Conservation (phyloP, 2,797 vertebrate species). For the Enteromius radiatus region DNA sequence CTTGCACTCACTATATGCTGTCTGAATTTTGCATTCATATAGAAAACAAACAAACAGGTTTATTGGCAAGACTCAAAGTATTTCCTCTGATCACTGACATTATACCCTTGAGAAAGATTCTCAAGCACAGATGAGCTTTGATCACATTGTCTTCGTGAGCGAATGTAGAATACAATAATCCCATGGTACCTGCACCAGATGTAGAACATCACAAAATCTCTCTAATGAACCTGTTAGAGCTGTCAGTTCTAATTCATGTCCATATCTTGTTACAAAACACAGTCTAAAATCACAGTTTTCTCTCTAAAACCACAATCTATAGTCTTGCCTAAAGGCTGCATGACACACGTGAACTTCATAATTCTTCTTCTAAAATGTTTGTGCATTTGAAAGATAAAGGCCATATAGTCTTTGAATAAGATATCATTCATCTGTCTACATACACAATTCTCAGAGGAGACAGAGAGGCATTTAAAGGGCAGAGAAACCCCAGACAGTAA, state of each 20-base stretch:
- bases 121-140: conserved; percentile 13
- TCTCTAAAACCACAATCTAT: conserved; percentile 3
- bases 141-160: conserved; percentile 4
- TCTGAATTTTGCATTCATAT: not conserved
- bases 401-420: conserved; percentile 17
- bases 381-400: conserved; percentile 14
- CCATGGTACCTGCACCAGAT: not conserved
- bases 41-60: not conserved
- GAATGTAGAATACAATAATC: not conserved
- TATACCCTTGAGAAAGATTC: not conserved
- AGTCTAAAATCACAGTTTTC: not conserved
- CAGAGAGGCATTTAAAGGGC: conserved; percentile 39
- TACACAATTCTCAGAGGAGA: conserved; percentile 9
- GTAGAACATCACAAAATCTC: conserved; percentile 8
- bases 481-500: conserved; percentile 19
- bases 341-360: not conserved
- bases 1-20: not conserved
- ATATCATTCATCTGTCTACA: conserved; percentile 7
- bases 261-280: not conserved
- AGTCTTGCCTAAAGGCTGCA: not conserved
- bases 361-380: conserved; percentile 21
- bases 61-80: not conserved
- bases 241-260: conserved; percentile 20
- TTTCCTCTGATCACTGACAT: conserved; percentile 2
- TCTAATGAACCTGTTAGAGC: conserved; percentile 3